Conservation (phyloP, 1,140 invertebrate genomes). For the Acyrthosiphon pisum region DNA sequence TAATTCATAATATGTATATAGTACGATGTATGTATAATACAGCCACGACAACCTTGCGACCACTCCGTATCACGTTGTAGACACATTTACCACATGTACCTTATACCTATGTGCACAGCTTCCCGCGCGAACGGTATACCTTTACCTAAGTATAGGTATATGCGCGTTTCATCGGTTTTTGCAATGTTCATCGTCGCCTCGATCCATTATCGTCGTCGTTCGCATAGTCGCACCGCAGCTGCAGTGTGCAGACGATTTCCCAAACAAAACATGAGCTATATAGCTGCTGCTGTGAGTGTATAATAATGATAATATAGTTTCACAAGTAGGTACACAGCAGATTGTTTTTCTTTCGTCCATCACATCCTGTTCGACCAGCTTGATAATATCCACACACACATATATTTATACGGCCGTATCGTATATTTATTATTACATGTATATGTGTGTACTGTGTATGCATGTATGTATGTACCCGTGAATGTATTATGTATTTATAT, state of each 20-base stretch:
- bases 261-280: not conserved
- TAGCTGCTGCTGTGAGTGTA: not conserved
- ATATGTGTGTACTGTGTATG: too few species aligned
- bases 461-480: not conserved
- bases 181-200: not conserved
- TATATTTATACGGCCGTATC: not conserved
- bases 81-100: not conserved
- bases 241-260: not conserved
- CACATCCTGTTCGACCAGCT: slow-evolving; percentile 38
- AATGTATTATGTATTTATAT: too few species aligned
- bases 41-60: not conserved
- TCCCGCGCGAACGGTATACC: not conserved
- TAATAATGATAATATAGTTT: not conserved
- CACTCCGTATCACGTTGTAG: not conserved
- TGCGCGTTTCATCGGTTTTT: not conserved
- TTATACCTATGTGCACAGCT: not conserved
- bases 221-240: too few species aligned
- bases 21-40: not conserved
- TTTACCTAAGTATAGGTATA: not conserved
- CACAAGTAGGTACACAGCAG: not conserved
- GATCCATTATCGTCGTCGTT: not conserved
- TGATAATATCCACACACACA: not conserved
- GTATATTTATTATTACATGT: not conserved
- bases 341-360: slow-evolving; percentile 6
- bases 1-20: not conserved